Base-by-base conservation (phyloP, 2,888 invertebrate species). In the Mythimna albipuncta region DNA sequence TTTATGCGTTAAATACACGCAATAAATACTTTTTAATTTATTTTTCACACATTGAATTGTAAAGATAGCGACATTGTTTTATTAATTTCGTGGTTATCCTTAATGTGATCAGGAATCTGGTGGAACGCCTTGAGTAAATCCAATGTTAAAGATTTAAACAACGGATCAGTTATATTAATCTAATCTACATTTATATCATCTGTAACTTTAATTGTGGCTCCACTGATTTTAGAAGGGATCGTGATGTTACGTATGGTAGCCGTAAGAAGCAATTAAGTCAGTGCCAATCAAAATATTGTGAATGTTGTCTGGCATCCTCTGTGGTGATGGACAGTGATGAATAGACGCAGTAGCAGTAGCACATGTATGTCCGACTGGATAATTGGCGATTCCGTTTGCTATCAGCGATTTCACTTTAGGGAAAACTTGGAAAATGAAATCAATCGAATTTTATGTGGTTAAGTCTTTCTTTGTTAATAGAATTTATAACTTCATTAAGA, bases 221-320 rank as follows among this genome's bases (percentile, higher is more conserved):
- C 44, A 38, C 32, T 6, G 38, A 41, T n/a, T 79, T 79, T 62
- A 52, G 57, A 74, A 77, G 61, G 79, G 63, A 80, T 80, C 70
- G 75, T 80, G 78, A 70, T 64, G 64, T 64, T 77, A 66, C 47
- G 55, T 69, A 54, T 69, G 41, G 80, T 80, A 80, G 59, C 71
- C 47, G 47, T 75, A 71, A 67, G 52, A 71, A 47, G 64, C 67
- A 81, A 79, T 81, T 80, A 79, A 80, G 64, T 50, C 61, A 71
- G 35, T 72, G 81, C 72, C 79, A 79, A 79, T 79, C 79, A 81
- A 81, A 79, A 76, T 72, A 76, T 80, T 79, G 76, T 79, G 81
- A 81, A 81, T 72, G 81, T 65, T 72, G 67, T 58, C 50, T 58
- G 35, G 76, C 44, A 80, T 80, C 64, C 71, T 79, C 67, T 61